Conservation (phyloP, 2,797 vertebrate genomes). For the Manis javanica region DNA sequence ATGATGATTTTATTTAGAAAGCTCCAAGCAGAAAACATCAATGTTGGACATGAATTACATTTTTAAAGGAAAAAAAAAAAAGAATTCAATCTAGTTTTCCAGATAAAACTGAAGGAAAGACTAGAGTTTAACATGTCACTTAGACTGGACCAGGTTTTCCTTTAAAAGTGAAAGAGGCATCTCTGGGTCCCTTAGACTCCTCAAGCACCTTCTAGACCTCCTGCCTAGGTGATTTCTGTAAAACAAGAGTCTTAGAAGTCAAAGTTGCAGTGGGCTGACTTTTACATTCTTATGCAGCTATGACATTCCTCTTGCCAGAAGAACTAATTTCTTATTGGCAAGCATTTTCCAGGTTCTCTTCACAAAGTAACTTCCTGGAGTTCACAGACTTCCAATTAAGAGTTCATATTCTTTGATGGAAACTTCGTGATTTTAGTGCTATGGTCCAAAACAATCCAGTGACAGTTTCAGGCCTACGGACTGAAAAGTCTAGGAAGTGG, state of each 20-base stretch:
- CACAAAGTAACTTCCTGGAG: slow-evolving; percentile 29
- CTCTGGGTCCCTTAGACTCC: not conserved
- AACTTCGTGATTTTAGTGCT: slow-evolving; percentile 15
- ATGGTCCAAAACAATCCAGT: not conserved
- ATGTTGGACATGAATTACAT: slow-evolving; percentile 3
- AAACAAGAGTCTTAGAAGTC: slow-evolving; percentile 5
- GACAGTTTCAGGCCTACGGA: slow-evolving; percentile 23
- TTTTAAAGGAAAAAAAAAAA: not conserved
- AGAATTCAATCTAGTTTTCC: not conserved
- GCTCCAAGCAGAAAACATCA: slow-evolving; percentile 27
- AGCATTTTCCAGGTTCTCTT: slow-evolving; percentile 14
- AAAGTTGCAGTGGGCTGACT: not conserved
- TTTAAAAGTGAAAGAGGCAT: slow-evolving; percentile 30
- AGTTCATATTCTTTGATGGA: slow-evolving; percentile 13
- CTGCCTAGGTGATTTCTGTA: slow-evolving; percentile 9
- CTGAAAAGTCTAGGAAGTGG: not conserved
- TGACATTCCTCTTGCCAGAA: slow-evolving; percentile 36
- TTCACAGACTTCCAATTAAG: slow-evolving; percentile 40
- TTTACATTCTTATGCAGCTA: slow-evolving; percentile 3
- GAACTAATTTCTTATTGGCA: slow-evolving; percentile 38
- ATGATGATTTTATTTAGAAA: slow-evolving; percentile 59
- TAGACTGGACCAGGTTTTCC: not conserved
- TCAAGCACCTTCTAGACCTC: not conserved
- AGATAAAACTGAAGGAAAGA: slow-evolving; percentile 26
- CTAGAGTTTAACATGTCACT: slow-evolving; percentile 18